Conservation (phyloP, 2,113 vertebrate species). For the Pholis gunnellus region DNA sequence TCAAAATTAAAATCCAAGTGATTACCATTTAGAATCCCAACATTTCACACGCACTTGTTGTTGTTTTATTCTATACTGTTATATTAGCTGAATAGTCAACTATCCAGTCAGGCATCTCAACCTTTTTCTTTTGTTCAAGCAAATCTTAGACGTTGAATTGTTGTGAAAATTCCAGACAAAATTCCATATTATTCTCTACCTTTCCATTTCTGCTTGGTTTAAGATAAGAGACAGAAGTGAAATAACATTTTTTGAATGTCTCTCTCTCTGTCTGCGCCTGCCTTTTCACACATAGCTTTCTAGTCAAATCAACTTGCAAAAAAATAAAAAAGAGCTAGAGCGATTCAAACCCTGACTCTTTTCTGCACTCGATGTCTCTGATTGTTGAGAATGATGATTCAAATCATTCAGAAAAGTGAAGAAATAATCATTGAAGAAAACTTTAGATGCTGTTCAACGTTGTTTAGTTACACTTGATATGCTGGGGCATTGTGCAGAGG, state of each 20-base stretch:
- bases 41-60: not conserved
- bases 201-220: not conserved
- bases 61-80: not conserved
- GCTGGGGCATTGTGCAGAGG: not conserved
- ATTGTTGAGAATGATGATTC: not conserved
- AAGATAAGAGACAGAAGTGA: not conserved
- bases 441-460: not conserved
- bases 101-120: not conserved
- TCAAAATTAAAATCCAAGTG: not conserved
- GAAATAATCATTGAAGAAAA: not conserved
- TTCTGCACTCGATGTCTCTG: not conserved
- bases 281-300: not conserved
- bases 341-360: not conserved
- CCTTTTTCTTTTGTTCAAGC: not conserved
- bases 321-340: not conserved
- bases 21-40: not conserved
- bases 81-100: not conserved
- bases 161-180: not conserved
- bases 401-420: constrained; percentile 1
- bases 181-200: not conserved
- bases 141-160: not conserved
- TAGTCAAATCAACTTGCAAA: not conserved
- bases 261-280: not conserved
- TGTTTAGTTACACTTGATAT: not conserved
- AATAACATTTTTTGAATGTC: not conserved